Evolutionary conservation across 2,888 invertebrate species (phyloP), one percentile per base, ranked within the genome.

Genomic region (Saturnia pavonia): DNA sequence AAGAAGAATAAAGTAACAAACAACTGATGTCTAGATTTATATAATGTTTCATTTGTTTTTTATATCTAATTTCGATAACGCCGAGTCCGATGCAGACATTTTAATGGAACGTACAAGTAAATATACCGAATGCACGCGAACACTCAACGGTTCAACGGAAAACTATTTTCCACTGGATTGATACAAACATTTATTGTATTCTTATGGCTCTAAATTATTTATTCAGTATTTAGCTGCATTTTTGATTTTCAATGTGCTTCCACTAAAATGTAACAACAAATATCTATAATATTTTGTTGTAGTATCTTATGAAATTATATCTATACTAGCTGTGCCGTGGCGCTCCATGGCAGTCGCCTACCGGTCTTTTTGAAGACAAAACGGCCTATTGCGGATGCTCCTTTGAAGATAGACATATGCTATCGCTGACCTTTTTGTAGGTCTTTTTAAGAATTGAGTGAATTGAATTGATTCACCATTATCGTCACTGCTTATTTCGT

Each of bases 41-140:
- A 57, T 8, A 57, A 14, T 25, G 12, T 6, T 14, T 14, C 25
- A 57, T 11, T 14, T 9, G 54, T 12, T 57, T 34, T 54, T 57
- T 27, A 57, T 57, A 11, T 65, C 40, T 2, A 27, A 27, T 40
- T 34, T 65, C 8, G 65, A 40, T 65, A 65, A 19, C 65, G 40
- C 40, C 1, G 19, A 65, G 19, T 6, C 19, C 34, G 16, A 34
- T 65, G 65, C 19, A 65, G 60, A 27, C 25, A 57, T 40, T 45
- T 60, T n/a, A 14, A 22, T 68, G 43, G 16, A 54, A 54, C 9
- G 54, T 57, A 14, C 48, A 54, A 16, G 27, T 67, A 54, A 57
- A 69, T 40, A 48, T 40, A 66, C 51, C 4, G 34, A 70, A 16
- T 65, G 65, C 65, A 65, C 65, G 65, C 65, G 34, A 65, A 65